phyloP scores from a whole-genome alignment of 2,888 invertebrate genomes.

The Onthophagus sagittarius region DNA sequence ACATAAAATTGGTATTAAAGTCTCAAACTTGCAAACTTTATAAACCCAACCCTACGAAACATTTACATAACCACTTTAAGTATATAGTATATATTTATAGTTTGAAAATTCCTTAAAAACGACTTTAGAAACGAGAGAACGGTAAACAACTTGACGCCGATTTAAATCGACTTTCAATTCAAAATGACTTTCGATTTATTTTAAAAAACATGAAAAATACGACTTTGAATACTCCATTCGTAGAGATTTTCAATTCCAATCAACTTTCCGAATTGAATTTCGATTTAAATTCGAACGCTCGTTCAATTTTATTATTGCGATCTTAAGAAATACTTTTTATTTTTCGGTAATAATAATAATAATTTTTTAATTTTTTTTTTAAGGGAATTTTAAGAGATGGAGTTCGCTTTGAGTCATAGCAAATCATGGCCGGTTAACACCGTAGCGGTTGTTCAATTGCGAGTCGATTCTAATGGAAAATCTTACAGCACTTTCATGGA shows the following conservation, averaged over 20 bases:
- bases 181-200: not conserved
- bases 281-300: not conserved
- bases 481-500: slow-evolving; percentile 44
- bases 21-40: too few species aligned
- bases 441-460: slow-evolving; percentile 47
- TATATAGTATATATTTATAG: not conserved
- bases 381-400: not conserved
- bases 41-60: not conserved
- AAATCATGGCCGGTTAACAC: slow-evolving; percentile 49
- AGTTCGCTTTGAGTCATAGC: slow-evolving; percentile 44
- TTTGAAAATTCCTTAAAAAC: not conserved
- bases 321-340: too few species aligned
- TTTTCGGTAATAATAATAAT: too few species aligned
- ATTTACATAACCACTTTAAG: not conserved
- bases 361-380: too few species aligned
- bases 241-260: not conserved
- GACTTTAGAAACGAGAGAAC: not conserved
- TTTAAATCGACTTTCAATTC: not conserved
- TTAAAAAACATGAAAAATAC: too few species aligned
- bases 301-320: not conserved
- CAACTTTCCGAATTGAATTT: not conserved
- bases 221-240: too few species aligned
- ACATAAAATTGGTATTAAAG: too few species aligned
- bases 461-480: slow-evolving; percentile 45
- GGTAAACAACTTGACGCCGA: not conserved